Conservation (phyloP, 92 coral and sea anemone genomes). For the Heteractis magnifica region DNA sequence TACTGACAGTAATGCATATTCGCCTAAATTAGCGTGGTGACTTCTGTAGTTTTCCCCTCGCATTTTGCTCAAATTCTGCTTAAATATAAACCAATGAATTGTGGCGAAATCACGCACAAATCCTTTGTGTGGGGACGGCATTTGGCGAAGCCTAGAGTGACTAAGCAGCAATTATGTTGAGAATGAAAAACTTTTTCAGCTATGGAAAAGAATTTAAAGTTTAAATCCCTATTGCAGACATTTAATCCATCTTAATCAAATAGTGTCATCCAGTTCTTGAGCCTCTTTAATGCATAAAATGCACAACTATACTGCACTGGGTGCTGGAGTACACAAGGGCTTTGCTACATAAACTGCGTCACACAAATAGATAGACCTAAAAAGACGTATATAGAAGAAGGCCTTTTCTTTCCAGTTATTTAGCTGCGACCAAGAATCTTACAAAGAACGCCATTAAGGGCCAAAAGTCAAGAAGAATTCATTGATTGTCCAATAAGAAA, state of each 20-base stretch:
- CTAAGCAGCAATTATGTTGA: too few species aligned
- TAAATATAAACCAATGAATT: too few species aligned
- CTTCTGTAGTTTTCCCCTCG: too few species aligned
- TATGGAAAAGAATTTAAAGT: neutral
- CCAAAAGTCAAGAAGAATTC: neutral
- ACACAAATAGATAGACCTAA: too few species aligned
- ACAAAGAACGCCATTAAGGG: neutral
- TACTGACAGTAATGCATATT: too few species aligned
- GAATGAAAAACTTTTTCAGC: neutral
- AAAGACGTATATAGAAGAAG: too few species aligned
- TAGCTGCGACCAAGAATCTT: neutral
- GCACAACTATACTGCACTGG: neutral
- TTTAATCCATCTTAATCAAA: neutral
- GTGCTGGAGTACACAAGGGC: neutral
- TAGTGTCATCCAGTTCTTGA: neutral
- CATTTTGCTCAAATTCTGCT: too few species aligned
- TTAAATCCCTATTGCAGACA: neutral
- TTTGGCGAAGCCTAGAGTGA: too few species aligned
- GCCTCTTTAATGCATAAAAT: neutral
- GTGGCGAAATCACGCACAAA: too few species aligned
- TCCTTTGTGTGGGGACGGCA: too few species aligned
- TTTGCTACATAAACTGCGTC: neutral
- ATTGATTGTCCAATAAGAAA: neutral
- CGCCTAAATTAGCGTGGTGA: too few species aligned
- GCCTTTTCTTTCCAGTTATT: neutral